Base-by-base conservation (phyloP, 2,888 invertebrate genomes). In the Trichopria drosophilae region DNA sequence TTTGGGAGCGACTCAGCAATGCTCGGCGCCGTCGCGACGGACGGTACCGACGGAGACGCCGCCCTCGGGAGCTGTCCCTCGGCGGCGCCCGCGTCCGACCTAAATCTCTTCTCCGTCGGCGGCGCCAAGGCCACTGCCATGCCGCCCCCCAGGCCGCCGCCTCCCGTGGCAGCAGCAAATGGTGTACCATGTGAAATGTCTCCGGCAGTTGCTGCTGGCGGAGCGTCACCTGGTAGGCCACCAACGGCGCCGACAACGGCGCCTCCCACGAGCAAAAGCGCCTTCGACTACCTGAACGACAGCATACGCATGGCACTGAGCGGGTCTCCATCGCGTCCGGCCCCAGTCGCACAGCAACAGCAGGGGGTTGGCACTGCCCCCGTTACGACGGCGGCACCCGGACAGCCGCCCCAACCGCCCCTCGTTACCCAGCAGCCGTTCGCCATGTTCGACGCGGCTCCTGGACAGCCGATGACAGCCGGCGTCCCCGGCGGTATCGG, bases 211-310 rank as follows among this genome's bases (percentile, higher is more conserved):
- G 68, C 61, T 66, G 73, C 66, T 68, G 73, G 62, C 68, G 77
- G 71, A 71, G 71, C 71, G 61, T 68, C 63, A 63, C 64, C 65
- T 55, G 65, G 65, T 53, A 70, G 68, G 51, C 80, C 81, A 40
- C 80, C 75, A 15, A 79, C 80, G 39, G 81, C 79, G 41, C 80
- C 81, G 32, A 79, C 73, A 35, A 80, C 80, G 37, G 79, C 79
- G 48, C 79, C 79, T 73, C 72, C 78, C 78, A 76, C 77, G 54
- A 78, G 79, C 45, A 84, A 84, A 66, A 84, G 83, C 61, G 84
- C 85, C 24, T 82, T 85, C 72, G 85, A 84, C 67, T 85, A 85
- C 65, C 79, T 86, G 59, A 85, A 85, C 67, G 84, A 85, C 67
- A 83, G 81, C 48, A 85, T 86, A 77, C 79, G 84, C 51, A 82